These are phyloP conservation scores for Aphaenogaster floridana DNA, from an alignment of 1,140 invertebrate genomes.

Conservation along the genomic window DNA sequence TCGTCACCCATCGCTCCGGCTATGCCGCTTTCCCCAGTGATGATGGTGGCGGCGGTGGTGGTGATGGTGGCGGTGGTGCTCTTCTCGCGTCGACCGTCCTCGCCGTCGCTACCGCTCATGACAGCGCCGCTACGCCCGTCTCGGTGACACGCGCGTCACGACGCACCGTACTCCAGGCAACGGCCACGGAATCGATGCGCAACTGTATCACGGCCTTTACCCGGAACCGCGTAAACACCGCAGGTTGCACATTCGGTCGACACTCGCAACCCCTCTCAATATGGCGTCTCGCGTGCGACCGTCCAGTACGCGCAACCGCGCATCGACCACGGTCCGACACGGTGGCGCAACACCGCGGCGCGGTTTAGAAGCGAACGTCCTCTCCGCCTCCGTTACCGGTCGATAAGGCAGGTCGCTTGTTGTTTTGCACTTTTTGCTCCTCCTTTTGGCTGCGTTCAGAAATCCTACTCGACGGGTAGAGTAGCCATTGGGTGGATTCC, in stretches of 20 bases:
- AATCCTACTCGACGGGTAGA: too few relatives aligned
- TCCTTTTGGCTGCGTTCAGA: too few relatives aligned
- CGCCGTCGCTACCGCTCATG: constrained; percentile 78
- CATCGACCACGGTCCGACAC: neutral
- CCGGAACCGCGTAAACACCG: constrained; percentile 78
- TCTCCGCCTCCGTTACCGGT: neutral
- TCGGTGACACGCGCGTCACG: neutral
- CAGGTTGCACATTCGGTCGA: constrained; percentile 75
- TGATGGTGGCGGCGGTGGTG: neutral
- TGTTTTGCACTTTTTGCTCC: too few relatives aligned
- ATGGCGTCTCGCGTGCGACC: constrained; percentile 76
- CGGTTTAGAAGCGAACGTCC: neutral
- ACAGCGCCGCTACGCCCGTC: constrained; percentile 20
- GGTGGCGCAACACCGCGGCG: neutral
- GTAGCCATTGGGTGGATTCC: too few relatives aligned
- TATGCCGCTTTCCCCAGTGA: constrained; percentile 64
- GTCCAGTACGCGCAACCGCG: constrained; percentile 23
- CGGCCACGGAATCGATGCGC: constrained; percentile 64
- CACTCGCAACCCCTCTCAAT: constrained; percentile 65
- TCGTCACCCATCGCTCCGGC: constrained; percentile 80
- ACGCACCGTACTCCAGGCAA: constrained; percentile 41
- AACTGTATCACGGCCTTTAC: constrained; percentile 64
- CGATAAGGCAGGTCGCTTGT: neutral
- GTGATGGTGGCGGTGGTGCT: neutral
- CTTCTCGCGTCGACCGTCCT: constrained; percentile 74